Conservation (phyloP, 1,140 invertebrate species). For the Pteromalus puparum region DNA sequence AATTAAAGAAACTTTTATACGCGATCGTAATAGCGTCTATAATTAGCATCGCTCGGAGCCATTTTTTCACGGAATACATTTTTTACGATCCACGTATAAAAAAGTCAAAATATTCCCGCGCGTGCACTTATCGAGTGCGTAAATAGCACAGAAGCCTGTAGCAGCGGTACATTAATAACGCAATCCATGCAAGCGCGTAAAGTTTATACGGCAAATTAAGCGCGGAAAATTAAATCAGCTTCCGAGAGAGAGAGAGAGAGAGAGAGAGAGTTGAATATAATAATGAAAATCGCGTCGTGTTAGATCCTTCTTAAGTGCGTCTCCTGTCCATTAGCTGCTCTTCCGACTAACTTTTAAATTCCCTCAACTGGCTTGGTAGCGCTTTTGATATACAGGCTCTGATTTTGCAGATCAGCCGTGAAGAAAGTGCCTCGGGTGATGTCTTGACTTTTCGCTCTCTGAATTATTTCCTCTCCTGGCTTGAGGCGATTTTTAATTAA, state of each 20-base stretch:
- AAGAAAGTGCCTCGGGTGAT: neutral
- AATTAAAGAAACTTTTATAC: too few species aligned
- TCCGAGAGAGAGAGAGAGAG: neutral
- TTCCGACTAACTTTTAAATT: neutral
- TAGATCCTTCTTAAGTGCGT: neutral
- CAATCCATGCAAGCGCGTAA: too few species aligned
- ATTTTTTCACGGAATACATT: too few species aligned
- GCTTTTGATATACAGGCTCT: neutral
- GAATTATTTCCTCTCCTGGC: neutral
- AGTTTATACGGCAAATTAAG: neutral
- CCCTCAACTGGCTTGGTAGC: neutral
- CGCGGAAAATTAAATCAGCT: neutral
- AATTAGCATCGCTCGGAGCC: too few species aligned
- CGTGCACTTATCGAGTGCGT: neutral
- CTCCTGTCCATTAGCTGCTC: neutral
- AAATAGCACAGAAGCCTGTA: too few species aligned
- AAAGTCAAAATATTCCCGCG: too few species aligned
- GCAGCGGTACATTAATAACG: neutral
- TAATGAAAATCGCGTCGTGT: neutral
- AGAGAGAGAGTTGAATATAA: neutral
- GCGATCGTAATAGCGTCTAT: too few species aligned
- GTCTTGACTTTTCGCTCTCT: neutral
- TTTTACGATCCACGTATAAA: too few species aligned
- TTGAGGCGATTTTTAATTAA: conserved; percentile 2
- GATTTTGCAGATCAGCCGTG: neutral